A percentile compares a stretch with the other conserved stretches of the same genome.
Evolutionary conservation across 1,140 invertebrate species (phyloP).

Genomic region (Danaus melanippus): DNA sequence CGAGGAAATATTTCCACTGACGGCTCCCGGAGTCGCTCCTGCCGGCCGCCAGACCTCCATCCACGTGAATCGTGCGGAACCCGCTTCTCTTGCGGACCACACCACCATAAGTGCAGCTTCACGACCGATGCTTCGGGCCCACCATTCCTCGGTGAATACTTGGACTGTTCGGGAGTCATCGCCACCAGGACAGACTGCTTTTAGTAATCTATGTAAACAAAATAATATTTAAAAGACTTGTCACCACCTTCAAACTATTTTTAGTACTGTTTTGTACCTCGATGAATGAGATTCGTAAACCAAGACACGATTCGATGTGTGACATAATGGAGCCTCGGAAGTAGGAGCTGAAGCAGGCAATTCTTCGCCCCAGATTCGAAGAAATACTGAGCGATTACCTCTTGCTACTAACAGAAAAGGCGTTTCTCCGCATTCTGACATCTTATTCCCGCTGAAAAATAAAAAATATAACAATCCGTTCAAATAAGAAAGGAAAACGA

Average conservation of each 20-base stretch:
- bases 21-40: slow-evolving; percentile 12
- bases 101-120: slow-evolving; percentile 41
- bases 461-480: not conserved
- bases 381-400: slow-evolving; percentile 81
- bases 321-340: slow-evolving; percentile 73
- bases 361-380: slow-evolving; percentile 79
- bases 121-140: slow-evolving; percentile 43
- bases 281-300: slow-evolving; percentile 77
- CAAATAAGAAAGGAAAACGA: not conserved
- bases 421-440: slow-evolving; percentile 80
- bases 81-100: slow-evolving; percentile 48
- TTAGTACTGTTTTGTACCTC: slow-evolving; percentile 30
- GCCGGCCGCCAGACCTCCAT: slow-evolving; percentile 55
- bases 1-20: slow-evolving; percentile 39
- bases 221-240: not conserved
- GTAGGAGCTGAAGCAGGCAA: slow-evolving; percentile 29
- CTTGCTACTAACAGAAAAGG: slow-evolving; percentile 83
- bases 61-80: slow-evolving; percentile 41
- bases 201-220: slow-evolving; percentile 72
- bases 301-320: slow-evolving; percentile 75
- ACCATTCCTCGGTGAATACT: slow-evolving; percentile 49
- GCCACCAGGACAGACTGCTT: slow-evolving; percentile 81
- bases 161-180: slow-evolving; percentile 78
- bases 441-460: slow-evolving; percentile 37
- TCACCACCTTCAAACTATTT: not conserved